A percentile compares a stretch with the other conserved stretches of the same genome.
Evolutionary conservation across 2,113 vertebrate genomes (phyloP).

Genomic region (Cygnus atratus): DNA sequence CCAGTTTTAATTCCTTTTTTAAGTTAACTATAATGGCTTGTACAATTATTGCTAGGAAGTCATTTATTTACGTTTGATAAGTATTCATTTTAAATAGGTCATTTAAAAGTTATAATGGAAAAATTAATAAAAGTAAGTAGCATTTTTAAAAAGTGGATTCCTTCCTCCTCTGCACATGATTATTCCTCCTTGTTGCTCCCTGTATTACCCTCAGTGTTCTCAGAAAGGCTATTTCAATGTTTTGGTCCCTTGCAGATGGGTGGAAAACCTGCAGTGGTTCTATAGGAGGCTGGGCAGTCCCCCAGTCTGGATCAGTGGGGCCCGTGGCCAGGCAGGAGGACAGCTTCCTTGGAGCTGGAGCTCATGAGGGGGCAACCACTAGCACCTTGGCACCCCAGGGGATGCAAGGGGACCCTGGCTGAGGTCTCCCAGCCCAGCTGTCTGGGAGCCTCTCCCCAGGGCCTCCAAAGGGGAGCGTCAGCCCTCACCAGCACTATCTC

Average conservation of each 20-base stretch:
- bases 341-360: background rate
- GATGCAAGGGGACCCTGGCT: background rate
- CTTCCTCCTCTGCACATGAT: fast-evolving
- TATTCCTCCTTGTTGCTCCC: background rate
- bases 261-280: background rate
- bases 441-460: too few relatives aligned
- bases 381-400: too few relatives aligned
- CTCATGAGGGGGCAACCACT: background rate
- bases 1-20: background rate
- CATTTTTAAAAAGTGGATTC: background rate
- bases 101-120: background rate
- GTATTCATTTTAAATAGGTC: background rate
- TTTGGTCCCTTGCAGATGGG: background rate
- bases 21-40: background rate
- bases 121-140: background rate
- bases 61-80: background rate
- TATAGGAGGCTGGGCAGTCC: background rate
- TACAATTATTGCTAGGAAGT: background rate
- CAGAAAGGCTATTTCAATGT: background rate
- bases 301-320: background rate
- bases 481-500: background rate
- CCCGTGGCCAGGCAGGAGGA: too few relatives aligned
- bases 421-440: background rate
- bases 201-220: background rate
- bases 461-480: too few relatives aligned